Base-by-base conservation (phyloP, 2,797 vertebrate species). In the Gila robusta region DNA sequence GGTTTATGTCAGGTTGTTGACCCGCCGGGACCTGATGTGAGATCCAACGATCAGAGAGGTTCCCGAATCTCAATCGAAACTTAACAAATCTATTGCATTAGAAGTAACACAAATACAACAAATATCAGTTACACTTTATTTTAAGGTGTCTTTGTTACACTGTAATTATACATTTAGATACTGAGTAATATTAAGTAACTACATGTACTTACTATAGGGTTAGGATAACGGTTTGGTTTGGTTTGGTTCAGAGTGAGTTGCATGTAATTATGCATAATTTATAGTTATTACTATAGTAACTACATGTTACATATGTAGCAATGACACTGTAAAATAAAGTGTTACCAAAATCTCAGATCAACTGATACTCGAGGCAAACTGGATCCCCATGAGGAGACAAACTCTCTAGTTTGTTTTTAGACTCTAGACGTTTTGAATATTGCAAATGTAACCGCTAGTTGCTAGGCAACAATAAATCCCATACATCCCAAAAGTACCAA, bases 401-500 rank as follows among this genome's bases (percentile, higher is more conserved):
- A 41, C 70, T 26, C 39, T 72, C 6, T 44, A 16, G 39, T 72
- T 26, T 79, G 26, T 64, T 79, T 67, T 11, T 47, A 80, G 78
- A 32, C 59, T 67, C 26, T 35, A 67, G 41, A 66, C 6, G 1
- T 67, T 80, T 80, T 66, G 17, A 66, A 80, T 66, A 66, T 66
- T 66, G 26, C n/a, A 79, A 28, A 44, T 62, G 54, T 64, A 66
- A 66, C 26, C 4, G 6, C 39, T 66, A 80, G 78, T 80, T 80
- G 78, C 78, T 80, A 66, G 26, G 78, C 78, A 80, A 80, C 78
- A 23, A 47, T 47, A 66, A 44, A 80, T 80, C 26, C 26, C 59
- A 80, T 47, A 47, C 39, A 80, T 66, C 41, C 78, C 11, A 66
- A 80, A 80, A 47, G 47, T 4, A 39, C 26, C 26, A 66, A 79